Evolutionary conservation across 2,113 vertebrate species (phyloP).

Genomic region (Colaptes auratus): DNA sequence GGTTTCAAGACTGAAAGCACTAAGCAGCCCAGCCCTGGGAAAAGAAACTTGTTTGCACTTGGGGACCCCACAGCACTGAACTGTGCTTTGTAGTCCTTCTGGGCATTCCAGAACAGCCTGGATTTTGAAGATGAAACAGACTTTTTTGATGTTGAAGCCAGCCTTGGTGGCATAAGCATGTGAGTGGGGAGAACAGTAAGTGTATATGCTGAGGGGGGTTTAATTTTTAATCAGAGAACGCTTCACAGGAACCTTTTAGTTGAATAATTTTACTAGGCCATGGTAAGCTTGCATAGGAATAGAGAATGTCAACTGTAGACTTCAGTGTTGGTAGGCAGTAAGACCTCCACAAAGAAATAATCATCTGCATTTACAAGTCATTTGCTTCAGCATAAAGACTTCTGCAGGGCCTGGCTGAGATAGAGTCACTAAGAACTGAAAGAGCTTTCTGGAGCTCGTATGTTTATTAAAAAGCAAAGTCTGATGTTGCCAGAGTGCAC

Average conservation of each 20-base stretch:
- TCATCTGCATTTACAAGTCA: not conserved
- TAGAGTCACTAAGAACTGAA: not conserved
- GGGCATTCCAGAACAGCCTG: not conserved
- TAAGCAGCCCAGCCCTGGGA: not conserved
- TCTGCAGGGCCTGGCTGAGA: not conserved
- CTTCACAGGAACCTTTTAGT: not conserved
- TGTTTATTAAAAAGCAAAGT: not conserved
- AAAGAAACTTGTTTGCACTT: not conserved
- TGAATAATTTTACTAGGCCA: not conserved
- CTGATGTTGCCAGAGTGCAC: rapidly evolving
- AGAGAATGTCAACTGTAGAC: not conserved
- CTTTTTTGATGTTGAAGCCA: not conserved
- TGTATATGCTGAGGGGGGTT: not conserved
- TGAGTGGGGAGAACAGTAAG: not conserved
- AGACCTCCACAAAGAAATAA: not conserved
- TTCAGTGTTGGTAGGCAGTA: not conserved
- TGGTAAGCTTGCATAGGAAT: not conserved
- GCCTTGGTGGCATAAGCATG: not conserved
- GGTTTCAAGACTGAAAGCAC: not conserved
- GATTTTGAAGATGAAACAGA: not conserved
- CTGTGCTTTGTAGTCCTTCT: not conserved
- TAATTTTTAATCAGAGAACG: constrained; percentile 9
- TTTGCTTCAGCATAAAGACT: not conserved
- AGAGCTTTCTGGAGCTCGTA: not conserved
- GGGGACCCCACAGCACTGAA: not conserved